Conservation (phyloP, 2,888 invertebrate species). For the Hydrotaea diabolus region DNA sequence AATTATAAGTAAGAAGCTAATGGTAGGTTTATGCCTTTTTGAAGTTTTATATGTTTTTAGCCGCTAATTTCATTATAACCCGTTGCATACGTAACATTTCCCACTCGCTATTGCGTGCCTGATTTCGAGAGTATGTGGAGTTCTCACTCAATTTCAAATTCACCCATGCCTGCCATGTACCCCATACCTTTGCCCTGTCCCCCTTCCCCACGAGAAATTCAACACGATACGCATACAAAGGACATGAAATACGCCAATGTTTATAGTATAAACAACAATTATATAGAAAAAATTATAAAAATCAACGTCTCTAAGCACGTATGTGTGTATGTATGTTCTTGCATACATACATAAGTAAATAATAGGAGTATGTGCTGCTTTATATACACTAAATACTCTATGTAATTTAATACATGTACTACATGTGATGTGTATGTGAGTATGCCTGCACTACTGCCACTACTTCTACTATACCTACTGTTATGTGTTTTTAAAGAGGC, state of each 20-base stretch:
- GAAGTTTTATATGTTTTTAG: conserved; percentile 5
- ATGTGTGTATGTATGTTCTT: background rate
- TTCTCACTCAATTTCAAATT: conserved; percentile 21
- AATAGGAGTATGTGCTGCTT: background rate
- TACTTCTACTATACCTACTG: background rate
- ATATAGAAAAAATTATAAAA: conserved; percentile 31
- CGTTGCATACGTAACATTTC: background rate
- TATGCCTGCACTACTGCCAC: conserved; percentile 17
- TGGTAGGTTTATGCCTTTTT: background rate
- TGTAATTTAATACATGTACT: conserved; percentile 22
- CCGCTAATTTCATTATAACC: conserved; percentile 6
- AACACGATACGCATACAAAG: background rate
- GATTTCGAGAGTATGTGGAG: background rate
- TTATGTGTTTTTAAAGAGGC: conserved; percentile 1
- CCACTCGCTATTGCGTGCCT: background rate
- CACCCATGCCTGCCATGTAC: conserved; percentile 2
- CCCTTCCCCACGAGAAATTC: background rate
- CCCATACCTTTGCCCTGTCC: too few relatives aligned
- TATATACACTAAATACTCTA: conserved; percentile 17
- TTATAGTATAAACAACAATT: conserved; percentile 17
- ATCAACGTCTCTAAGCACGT: conserved; percentile 33
- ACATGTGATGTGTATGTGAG: background rate
- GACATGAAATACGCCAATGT: conserved; percentile 5
- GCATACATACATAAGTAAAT: background rate
- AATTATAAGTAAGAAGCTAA: background rate